Conservation (phyloP, 2,113 vertebrate species). For the Oenanthe oenanthe region DNA sequence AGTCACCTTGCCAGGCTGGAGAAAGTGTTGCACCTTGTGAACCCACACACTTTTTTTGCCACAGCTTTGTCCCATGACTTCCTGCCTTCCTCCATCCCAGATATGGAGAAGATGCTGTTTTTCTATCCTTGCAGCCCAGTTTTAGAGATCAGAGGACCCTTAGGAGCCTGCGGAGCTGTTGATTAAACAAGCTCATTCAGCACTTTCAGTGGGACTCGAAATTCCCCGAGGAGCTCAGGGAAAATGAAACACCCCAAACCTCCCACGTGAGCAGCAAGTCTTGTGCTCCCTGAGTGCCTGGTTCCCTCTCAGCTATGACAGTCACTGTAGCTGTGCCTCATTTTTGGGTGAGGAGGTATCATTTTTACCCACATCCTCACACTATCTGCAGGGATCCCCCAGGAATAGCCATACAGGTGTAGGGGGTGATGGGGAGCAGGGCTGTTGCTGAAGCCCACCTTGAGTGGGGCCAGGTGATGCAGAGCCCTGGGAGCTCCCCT, state of each 20-base stretch:
- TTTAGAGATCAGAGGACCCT: neutral
- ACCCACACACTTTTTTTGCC: neutral
- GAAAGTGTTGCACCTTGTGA: rapidly evolving
- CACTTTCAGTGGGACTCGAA: neutral
- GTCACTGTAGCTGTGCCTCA: neutral
- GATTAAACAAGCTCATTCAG: neutral
- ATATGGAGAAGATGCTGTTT: neutral
- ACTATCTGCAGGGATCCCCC: neutral
- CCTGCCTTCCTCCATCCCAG: neutral
- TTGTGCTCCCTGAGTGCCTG: rapidly evolving
- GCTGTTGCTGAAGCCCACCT: neutral
- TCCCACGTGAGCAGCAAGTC: neutral
- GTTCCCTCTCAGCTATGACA: neutral
- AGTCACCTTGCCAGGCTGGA: neutral
- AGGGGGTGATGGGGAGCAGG: neutral
- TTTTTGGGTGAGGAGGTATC: neutral
- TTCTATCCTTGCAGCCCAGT: neutral
- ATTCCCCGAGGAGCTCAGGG: neutral
- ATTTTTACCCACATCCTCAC: neutral
- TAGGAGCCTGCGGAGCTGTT: neutral
- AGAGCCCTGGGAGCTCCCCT: neutral
- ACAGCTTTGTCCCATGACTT: neutral
- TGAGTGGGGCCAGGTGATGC: rapidly evolving
- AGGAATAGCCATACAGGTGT: neutral
- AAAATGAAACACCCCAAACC: neutral